These are phyloP conservation scores for Tinamus guttatus DNA, from an alignment of 2,113 vertebrate species.

Conservation along the genomic window DNA sequence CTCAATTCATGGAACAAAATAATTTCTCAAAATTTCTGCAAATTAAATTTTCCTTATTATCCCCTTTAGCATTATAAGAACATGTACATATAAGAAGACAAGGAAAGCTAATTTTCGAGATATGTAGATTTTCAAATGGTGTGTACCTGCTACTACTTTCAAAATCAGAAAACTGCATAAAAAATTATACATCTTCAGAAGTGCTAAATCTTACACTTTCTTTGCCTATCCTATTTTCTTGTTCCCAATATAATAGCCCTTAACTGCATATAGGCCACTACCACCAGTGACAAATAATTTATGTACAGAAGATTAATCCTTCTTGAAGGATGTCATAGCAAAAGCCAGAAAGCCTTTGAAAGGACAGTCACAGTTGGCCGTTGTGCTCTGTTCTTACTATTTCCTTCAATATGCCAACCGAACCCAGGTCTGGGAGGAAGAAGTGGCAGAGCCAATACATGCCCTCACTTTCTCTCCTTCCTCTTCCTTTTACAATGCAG, in stretches of 20 bases:
- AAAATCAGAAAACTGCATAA: not conserved
- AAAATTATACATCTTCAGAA: not conserved
- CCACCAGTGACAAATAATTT: not conserved
- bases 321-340: not conserved
- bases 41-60: not conserved
- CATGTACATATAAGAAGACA: not conserved
- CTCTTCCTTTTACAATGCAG: too few relatives aligned
- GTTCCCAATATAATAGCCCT: not conserved
- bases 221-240: not conserved
- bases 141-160: not conserved
- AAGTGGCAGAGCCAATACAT: not conserved
- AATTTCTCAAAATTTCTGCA: not conserved
- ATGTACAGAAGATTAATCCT: not conserved
- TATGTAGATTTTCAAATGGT: not conserved
- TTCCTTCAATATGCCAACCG: not conserved
- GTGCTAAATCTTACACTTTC: not conserved
- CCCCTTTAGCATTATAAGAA: not conserved
- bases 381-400: not conserved
- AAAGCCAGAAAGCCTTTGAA: not conserved
- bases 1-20: not conserved
- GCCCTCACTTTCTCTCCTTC: not conserved
- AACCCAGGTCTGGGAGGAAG: fast-evolving
- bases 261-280: not conserved
- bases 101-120: not conserved
- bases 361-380: not conserved